phyloP scores from a whole-genome alignment of 1,140 invertebrate species.

The Nebria ingens region DNA sequence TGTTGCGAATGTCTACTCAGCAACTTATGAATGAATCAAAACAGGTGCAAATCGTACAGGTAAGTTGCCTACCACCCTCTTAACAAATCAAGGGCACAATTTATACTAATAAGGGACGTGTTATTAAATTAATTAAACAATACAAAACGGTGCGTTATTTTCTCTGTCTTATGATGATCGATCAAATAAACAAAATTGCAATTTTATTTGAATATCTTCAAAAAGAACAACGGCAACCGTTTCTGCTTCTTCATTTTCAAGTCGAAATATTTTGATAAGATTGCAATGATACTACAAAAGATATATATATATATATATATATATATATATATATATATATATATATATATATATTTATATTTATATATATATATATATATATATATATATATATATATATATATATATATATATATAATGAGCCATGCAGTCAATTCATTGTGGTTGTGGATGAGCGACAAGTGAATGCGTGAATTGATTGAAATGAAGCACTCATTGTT shows the following conservation, averaged over 20 bases:
- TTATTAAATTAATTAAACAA: conserved; percentile 17
- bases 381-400: neutral
- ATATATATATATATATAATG: neutral
- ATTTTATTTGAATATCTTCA: conserved; percentile 23
- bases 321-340: neutral
- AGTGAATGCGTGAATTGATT: neutral
- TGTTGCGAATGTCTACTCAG: neutral
- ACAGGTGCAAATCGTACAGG: neutral
- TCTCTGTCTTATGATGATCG: neutral
- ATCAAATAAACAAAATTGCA: conserved; percentile 21
- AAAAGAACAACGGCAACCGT: conserved; percentile 14
- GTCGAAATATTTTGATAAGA: conserved; percentile 34
- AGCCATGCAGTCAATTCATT: neutral
- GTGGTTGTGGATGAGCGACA: neutral
- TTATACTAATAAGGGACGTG: no score
- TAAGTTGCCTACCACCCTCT: neutral
- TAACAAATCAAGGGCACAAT: conserved; percentile 32
- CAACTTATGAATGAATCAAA: neutral
- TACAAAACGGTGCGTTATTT: neutral
- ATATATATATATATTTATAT: neutral
- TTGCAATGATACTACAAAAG: conserved; percentile 28
- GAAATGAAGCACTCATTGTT: neutral
- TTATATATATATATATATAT: neutral
- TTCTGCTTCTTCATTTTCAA: conserved; percentile 34
- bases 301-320: neutral